These are phyloP conservation scores for Semnopithecus entellus DNA, from an alignment of 2,113 vertebrate genomes.

Conservation along the genomic window DNA sequence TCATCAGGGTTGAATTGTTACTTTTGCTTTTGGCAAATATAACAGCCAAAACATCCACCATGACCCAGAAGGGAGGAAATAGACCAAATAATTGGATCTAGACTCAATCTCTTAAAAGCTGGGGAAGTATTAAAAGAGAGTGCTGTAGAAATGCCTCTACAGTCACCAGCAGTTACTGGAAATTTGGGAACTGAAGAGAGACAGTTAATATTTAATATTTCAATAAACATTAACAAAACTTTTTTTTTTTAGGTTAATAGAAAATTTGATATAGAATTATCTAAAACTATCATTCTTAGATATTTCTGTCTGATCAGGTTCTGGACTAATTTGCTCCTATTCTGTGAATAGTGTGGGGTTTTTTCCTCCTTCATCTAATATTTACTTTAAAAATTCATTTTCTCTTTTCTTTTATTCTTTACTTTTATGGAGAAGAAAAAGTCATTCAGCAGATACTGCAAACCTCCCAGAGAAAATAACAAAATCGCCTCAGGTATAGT, in stretches of 20 bases:
- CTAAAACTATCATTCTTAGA: slow-evolving; percentile 19
- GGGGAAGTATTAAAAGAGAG: not conserved
- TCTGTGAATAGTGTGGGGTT: not conserved
- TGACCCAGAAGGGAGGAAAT: not conserved
- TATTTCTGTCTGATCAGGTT: not conserved
- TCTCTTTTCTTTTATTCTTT: slow-evolving; percentile 48
- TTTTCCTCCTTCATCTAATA: not conserved
- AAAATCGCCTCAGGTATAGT: slow-evolving; percentile 48
- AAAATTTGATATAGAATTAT: slow-evolving; percentile 19
- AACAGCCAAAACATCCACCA: slow-evolving; percentile 5
- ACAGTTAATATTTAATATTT: slow-evolving; percentile 10
- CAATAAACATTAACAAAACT: not conserved
- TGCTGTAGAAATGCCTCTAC: not conserved
- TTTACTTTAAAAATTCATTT: slow-evolving; percentile 60
- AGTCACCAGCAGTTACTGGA: not conserved
- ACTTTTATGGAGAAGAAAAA: slow-evolving; percentile 36
- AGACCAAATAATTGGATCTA: not conserved
- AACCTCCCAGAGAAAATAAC: slow-evolving; percentile 51
- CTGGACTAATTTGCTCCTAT: not conserved
- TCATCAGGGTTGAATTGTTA: not conserved
- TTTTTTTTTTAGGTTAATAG: slow-evolving; percentile 33
- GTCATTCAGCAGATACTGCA: slow-evolving; percentile 15
- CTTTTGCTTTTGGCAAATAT: slow-evolving; percentile 3
- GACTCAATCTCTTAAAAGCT: not conserved
- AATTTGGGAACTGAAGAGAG: not conserved